Base-by-base conservation (phyloP, 2,888 invertebrate species). In the Agonopterix alstromeriana region DNA sequence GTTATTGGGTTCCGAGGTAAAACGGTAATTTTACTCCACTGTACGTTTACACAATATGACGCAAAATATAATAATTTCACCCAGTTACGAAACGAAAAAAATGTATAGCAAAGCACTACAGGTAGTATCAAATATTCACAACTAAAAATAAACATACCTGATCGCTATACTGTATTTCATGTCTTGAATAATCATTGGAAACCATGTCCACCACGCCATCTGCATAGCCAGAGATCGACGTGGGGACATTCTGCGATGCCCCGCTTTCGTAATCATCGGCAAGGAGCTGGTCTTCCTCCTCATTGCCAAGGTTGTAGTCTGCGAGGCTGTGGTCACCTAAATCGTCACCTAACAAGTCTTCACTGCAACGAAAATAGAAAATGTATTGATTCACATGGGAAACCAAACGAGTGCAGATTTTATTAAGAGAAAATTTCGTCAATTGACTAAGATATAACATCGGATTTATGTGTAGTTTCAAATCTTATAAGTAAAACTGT, bases 251-350 rank as follows among this genome's bases (percentile, higher is more conserved):
- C 55, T 87, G 86, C 3, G 82, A 70, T 0, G 67, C 68, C 5
- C 69, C 74, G 49, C 68, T 67, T 17, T 85, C 86, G 48, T 81
- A 87, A 54, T 87, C 89, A 52, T 89, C 89, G 42, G 89, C 89
- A 48, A 89, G 57, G 2, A 89, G 73, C 54, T 88, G 80, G 40
- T 89, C 88, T 52, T 89, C 89, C 47, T 89, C 89, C 46, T 89
- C 89, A 60, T 88, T 87, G 1, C 89, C 89, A 50, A 89, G 78
- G 59, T 88, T 89, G 56, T 89, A 89, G 57, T 89, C 89, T 2
- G 84, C 82, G 36, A 86, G 80, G 55, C 87, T 87, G 52, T 87
- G 87, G 54, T 87, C 89, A 50, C 85, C 87, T 63, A 86, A 77
- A 73, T 89, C 88, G 54, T 89, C 89, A 49, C 77, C 84, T 57